Base-by-base conservation (phyloP, 1,140 invertebrate genomes). In the Drosophila dunni region DNA sequence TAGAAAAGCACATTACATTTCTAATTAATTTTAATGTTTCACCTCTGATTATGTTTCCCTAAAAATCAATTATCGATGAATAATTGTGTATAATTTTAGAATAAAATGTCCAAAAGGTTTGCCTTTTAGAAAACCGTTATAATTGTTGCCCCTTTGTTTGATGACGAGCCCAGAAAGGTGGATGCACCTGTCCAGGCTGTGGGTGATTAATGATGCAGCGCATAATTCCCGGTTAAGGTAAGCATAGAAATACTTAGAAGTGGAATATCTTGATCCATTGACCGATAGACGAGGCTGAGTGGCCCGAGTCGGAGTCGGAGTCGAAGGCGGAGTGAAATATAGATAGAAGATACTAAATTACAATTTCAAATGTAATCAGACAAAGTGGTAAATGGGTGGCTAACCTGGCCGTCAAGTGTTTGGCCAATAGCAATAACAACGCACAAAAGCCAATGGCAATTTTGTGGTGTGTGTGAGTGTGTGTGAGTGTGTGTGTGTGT, bases 301-400 rank as follows among this genome's bases (percentile, higher is more conserved):
- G 60, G 61, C 51, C 62, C 34, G 46, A 70, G 71, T 38, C 24
- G 6, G 24, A 29, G 24, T 2, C 40, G 34, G 46, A 70, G 71
- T 38, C 40, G 34, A 42, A 70, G 71, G 33, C 40, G 64, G 67
- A 78, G 54, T 80, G 45, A 51, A 70, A 71, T 73, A 80, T 81
- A 56, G 71, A 80, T 81, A 56, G 71, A 75, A 71, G 78, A 60
- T 73, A 74, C 62, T 67, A 81, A 91, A 92, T 92, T 92, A 92
- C 90, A 92, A 92, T 92, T 92, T 92, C 91, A 89, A 92, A 92
- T 92, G 82, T 91, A 92, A 92, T 92, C 91, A 91, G 84, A 67
- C 69, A 91, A 81, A 92, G 89, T 92, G 91, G 93, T 93, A 90
- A 74, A 74, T 92, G 92, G 51, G 13, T 45, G 57, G 42, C 15